phyloP scores from a whole-genome alignment of 2,888 invertebrate species.

The Stenodera caucasica region DNA sequence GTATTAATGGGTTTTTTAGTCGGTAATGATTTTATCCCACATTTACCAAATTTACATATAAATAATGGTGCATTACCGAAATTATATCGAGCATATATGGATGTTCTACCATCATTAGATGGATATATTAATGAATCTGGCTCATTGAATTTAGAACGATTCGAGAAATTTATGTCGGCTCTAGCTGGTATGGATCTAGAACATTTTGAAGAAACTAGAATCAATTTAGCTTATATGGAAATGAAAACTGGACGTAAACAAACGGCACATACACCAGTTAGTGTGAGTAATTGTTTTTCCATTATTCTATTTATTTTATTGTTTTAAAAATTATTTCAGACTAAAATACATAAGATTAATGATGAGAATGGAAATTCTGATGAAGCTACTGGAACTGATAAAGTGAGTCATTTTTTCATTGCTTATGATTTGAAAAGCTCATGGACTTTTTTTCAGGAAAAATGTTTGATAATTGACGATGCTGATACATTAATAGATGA shows the following conservation, averaged over 20 bases:
- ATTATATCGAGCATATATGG: constrained; percentile 86
- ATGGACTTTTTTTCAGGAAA: too few species aligned
- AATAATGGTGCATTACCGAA: constrained; percentile 84
- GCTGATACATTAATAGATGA: too few species aligned
- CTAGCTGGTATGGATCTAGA: constrained; percentile 74
- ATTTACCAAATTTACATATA: constrained; percentile 94
- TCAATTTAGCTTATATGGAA: constrained; percentile 83
- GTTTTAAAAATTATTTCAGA: not conserved
- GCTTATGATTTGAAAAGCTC: not conserved
- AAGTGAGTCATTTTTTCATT: too few species aligned
- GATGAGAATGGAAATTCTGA: not conserved
- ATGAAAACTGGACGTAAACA: constrained; percentile 68
- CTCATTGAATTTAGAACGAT: constrained; percentile 75
- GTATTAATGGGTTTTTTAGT: constrained; percentile 93
- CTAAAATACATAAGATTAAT: not conserved
- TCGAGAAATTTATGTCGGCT: constrained; percentile 82
- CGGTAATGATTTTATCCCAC: constrained; percentile 97
- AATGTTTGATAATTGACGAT: too few species aligned
- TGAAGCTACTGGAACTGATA: not conserved
- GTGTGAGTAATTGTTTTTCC: constrained; percentile 8
- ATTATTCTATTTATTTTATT: not conserved
- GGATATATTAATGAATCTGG: constrained; percentile 95
- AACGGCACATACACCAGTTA: constrained; percentile 31
- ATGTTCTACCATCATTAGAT: constrained; percentile 80
- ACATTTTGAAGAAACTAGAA: constrained; percentile 73